Percentiles rank a stretch among this genome's conserved stretches.
These are phyloP conservation scores for Caenorhabditis japonica DNA, from an alignment of 2,888 invertebrate genomes.

Conservation along the genomic window DNA sequence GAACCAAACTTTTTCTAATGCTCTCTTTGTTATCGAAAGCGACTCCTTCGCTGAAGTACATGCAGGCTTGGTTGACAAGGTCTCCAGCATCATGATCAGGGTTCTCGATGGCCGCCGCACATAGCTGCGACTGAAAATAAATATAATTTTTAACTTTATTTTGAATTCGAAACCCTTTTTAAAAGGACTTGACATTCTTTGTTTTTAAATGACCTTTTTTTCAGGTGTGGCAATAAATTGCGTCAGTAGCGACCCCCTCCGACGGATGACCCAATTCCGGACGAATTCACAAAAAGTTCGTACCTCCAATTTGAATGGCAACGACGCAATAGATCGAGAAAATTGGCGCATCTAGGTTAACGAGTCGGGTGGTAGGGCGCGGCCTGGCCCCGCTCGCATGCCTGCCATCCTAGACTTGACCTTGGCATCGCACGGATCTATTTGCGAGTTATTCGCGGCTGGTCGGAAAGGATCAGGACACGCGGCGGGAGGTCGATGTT, in stretches of 20 bases:
- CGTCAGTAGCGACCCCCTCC: slow-evolving; percentile 40
- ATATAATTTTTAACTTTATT: no score
- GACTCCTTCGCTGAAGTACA: slow-evolving; percentile 66
- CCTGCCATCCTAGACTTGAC: slow-evolving; percentile 46
- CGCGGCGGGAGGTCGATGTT: slow-evolving; percentile 20
- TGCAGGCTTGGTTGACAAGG: slow-evolving; percentile 62
- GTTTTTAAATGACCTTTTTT: slow-evolving; percentile 35
- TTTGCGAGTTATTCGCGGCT: slow-evolving; percentile 41
- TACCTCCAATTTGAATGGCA: slow-evolving; percentile 45
- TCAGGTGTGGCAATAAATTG: slow-evolving; percentile 37
- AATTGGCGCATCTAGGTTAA: slow-evolving; percentile 56
- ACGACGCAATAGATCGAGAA: slow-evolving; percentile 45
- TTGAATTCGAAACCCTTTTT: slow-evolving; percentile 1
- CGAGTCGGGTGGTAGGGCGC: slow-evolving; percentile 52
- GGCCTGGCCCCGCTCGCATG: slow-evolving; percentile 37
- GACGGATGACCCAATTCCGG: slow-evolving; percentile 37
- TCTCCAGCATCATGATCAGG: slow-evolving; percentile 67
- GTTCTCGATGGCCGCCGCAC: slow-evolving; percentile 64
- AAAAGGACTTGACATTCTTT: slow-evolving; percentile 12
- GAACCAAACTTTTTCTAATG: slow-evolving; percentile 72
- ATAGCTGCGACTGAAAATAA: slow-evolving; percentile 66
- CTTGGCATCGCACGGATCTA: slow-evolving; percentile 44
- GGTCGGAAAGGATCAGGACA: slow-evolving; percentile 24
- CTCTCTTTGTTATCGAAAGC: slow-evolving; percentile 73
- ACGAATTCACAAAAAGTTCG: slow-evolving; percentile 43